A percentile compares a stretch with the other conserved stretches of the same genome.
These are phyloP conservation scores for Clinocottus analis DNA, from an alignment of 2,113 vertebrate species.

Conservation along the genomic window DNA sequence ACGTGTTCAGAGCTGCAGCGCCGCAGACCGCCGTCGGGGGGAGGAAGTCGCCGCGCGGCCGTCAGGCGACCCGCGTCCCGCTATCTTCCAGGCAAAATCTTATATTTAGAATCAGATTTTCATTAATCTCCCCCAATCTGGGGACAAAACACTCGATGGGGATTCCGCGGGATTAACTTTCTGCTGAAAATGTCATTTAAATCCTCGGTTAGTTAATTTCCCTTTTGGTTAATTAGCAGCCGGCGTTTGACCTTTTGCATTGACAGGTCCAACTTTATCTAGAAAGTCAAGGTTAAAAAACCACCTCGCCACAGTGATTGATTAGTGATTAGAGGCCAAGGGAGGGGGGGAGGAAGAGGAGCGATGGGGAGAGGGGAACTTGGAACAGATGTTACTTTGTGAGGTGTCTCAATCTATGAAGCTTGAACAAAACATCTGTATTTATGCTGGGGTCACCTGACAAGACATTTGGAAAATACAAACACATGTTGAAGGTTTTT, in stretches of 20 bases:
- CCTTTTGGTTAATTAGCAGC: constrained; percentile 89
- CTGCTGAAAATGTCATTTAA: constrained; percentile 83
- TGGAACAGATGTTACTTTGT: constrained; percentile 45
- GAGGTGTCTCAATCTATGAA: constrained; percentile 19
- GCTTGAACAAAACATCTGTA: constrained; percentile 7
- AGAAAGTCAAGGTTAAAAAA: constrained; percentile 85
- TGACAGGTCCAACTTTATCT: constrained; percentile 85
- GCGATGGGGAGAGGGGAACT: constrained; percentile 24
- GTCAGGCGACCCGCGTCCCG: constrained; percentile 33
- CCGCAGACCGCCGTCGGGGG: constrained; percentile 23
- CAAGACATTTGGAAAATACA: background rate
- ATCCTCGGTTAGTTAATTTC: constrained; percentile 85
- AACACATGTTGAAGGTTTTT: background rate
- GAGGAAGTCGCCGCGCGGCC: constrained; percentile 25
- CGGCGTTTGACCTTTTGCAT: constrained; percentile 83
- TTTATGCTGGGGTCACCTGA: background rate
- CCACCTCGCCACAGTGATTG: constrained; percentile 76
- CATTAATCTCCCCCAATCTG: constrained; percentile 64
- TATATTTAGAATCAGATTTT: constrained; percentile 64
- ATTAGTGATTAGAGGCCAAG: constrained; percentile 77
- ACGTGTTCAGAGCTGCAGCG: constrained; percentile 13
- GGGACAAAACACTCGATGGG: constrained; percentile 54
- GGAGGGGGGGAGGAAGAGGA: constrained; percentile 31
- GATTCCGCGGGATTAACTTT: constrained; percentile 71
- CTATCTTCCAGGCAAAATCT: constrained; percentile 51